phyloP scores from a whole-genome alignment of 2,797 vertebrate species.

The Tiaroga cobitis region DNA sequence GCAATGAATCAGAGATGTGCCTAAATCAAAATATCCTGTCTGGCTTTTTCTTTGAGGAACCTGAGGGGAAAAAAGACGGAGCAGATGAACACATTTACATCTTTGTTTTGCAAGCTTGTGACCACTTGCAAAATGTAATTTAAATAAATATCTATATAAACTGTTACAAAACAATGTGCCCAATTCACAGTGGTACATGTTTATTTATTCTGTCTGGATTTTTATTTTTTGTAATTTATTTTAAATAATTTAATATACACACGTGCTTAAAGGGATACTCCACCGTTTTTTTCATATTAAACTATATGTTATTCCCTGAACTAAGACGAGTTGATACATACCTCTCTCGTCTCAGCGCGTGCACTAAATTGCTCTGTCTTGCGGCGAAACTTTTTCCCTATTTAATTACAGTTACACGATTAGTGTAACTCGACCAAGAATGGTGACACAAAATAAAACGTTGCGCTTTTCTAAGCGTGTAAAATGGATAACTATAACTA shows the following conservation, averaged over 20 bases:
- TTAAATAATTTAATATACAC: neutral
- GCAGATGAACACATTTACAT: conserved; percentile 24
- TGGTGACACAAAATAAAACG: no score
- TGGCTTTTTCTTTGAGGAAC: conserved; percentile 97
- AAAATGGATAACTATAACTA: no score
- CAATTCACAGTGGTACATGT: neutral
- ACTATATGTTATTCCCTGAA: no score
- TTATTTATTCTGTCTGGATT: neutral
- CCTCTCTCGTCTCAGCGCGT: no score
- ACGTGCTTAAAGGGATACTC: neutral
- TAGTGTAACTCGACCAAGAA: no score
- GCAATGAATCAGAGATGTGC: conserved; percentile 87
- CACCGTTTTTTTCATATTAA: no score
- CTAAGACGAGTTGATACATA: no score
- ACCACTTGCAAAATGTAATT: neutral
- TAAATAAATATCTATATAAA: neutral
- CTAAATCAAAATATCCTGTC: conserved; percentile 97
- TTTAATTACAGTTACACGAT: no score
- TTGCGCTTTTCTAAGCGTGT: no score
- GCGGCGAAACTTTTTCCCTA: no score
- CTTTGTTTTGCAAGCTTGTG: neutral
- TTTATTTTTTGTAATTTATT: neutral
- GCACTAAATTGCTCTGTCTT: no score
- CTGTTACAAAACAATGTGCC: neutral
- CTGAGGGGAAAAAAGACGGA: conserved; percentile 69